Conservation (phyloP, 1,140 invertebrate species). For the Dolichoris vasculosae region DNA sequence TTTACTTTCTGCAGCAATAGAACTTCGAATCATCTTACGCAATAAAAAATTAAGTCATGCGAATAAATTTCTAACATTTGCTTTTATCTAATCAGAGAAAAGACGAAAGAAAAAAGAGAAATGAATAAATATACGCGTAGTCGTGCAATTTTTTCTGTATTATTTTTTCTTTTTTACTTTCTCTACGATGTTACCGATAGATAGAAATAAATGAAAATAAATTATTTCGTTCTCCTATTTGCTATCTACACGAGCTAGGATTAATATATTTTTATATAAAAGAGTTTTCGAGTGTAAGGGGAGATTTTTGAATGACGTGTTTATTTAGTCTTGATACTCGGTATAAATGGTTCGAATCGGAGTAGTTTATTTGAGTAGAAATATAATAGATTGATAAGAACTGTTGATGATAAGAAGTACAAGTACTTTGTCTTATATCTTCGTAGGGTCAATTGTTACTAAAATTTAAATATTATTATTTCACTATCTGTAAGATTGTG, state of each 20-base stretch:
- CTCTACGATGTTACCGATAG: too few species aligned
- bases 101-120: background rate
- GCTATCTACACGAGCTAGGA: too few species aligned
- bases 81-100: constrained; percentile 10
- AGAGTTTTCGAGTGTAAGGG: background rate
- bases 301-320: background rate
- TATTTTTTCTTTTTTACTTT: background rate
- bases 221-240: too few species aligned
- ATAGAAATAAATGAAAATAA: too few species aligned
- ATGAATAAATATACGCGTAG: background rate
- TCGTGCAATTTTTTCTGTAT: background rate
- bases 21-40: background rate
- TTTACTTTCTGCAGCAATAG: background rate
- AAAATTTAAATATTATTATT: too few species aligned
- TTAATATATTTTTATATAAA: background rate
- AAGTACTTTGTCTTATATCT: too few species aligned
- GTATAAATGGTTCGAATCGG: background rate
- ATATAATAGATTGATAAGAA: background rate
- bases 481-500: too few species aligned
- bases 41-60: background rate
- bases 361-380: background rate
- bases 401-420: background rate
- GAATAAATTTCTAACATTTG: background rate
- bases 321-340: background rate
- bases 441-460: too few species aligned